Evolutionary conservation across 2,888 invertebrate genomes (phyloP).

Genomic region (Harpalus rufipes): DNA sequence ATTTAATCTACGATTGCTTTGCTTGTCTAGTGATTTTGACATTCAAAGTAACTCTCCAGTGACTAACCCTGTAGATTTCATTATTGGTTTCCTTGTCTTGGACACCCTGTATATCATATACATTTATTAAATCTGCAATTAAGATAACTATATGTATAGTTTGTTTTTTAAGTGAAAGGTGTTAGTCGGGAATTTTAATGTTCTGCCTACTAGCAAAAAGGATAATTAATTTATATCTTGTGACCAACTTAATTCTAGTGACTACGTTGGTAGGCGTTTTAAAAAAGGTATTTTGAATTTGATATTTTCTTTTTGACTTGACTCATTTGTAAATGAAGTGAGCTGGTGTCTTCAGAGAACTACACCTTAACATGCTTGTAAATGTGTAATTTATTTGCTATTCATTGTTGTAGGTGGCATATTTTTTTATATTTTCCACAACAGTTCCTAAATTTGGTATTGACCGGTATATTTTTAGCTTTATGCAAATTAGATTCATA

Average conservation of each 20-base stretch:
- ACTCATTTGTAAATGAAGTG: conserved; percentile 13
- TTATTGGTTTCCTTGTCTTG: no score
- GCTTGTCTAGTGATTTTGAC: no score
- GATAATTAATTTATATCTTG: background rate
- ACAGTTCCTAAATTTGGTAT: conserved; percentile 14
- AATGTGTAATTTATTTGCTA: conserved; percentile 34
- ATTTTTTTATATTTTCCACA: conserved; percentile 27
- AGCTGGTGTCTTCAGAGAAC: conserved; percentile 21
- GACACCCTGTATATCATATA: no score
- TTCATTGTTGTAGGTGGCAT: conserved; percentile 26
- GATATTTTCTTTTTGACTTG: background rate
- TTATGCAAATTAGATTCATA: conserved; percentile 8
- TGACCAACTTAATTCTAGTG: background rate
- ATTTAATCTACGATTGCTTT: no score
- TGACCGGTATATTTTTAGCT: conserved; percentile 24
- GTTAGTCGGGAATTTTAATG: background rate
- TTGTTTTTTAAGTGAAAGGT: background rate
- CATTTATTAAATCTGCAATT: no score
- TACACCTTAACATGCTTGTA: conserved; percentile 14
- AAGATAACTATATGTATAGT: no score
- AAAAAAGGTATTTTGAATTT: conserved; percentile 2
- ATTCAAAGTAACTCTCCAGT: no score
- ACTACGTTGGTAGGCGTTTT: background rate
- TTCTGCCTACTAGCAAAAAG: background rate
- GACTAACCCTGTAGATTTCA: no score